Evolutionary conservation across 2,888 invertebrate species (phyloP), one percentile per base, ranked within the genome.

Genomic region (Drosophila tripunctata): DNA sequence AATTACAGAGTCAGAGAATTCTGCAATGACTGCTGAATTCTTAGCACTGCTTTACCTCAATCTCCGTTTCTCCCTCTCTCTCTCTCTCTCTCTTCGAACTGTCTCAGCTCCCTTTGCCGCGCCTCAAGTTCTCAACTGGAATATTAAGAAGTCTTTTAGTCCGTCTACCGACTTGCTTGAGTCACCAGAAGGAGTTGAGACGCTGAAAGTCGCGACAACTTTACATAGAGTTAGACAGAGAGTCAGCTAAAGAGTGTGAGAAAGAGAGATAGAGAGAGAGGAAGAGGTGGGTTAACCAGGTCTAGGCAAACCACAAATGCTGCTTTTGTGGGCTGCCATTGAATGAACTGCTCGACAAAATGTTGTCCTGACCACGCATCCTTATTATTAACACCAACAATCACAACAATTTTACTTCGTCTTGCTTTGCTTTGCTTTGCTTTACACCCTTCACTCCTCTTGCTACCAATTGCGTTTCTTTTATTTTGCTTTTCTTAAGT

Each of bases 91-190:
- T 21, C 12, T 17, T 10, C 5, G 10, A 6, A 14, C 17, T 27
- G 24, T n/a, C n/a, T n/a, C 45, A 58, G 8, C 1, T 7, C 5
- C 22, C 2, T 4, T 8, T 4, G 8, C 8, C 30, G 3, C 30
- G 31, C n/a, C 0, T 4, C 4, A 31, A 31, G n/a, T 22, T 22
- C n/a, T 6, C 43, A 67, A 31, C 58, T 44, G 56, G 85, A 85
- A 88, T 85, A 85, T 87, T 85, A 88, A 88, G 86, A 88, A 78
- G 87, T 68, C 78, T 79, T 71, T 52, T 67, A 43, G 64, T 40
- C 38, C 38, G 55, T 52, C 51, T 51, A n/a, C 17, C n/a, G n/a
- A 22, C 31, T 31, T 7, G 33, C 22, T 19, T 8, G 22, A 6
- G n/a, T n/a, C n/a, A n/a, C n/a, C n/a, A 14, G 50, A 66, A 58